Evolutionary conservation across 2,113 vertebrate species (phyloP), one percentile per base, ranked within the genome.

Genomic region (Gymnogyps californianus): DNA sequence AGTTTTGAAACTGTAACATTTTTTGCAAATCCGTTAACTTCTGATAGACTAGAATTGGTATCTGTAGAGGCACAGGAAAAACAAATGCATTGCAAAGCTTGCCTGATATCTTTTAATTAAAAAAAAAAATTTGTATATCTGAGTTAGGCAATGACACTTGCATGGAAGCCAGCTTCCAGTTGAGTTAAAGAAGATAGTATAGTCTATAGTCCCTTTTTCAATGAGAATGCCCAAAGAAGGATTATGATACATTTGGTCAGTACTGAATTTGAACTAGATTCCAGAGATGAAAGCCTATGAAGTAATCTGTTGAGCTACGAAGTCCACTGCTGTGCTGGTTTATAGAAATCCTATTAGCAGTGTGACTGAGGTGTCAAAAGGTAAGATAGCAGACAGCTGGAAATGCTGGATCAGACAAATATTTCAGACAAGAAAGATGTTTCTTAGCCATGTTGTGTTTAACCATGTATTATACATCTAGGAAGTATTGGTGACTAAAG

Each of bases 341-440:
- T 98, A 94, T 31, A 97, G 85, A 98, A 98, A 98, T 97, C 96
- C 97, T 96, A 97, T 98, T 97, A 97, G 89, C 96, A 86, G 87
- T 72, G 72, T 95, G 97, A 96, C 92, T 72, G 94, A 97, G 93
- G 71, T 86, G 84, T 95, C 93, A 85, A 64, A 90, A 98, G 97
- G 97, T 97, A 97, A 97, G 97, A 96, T 92, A 97, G 89, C 77
- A 94, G 93, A 82, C 89, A 97, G 95, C 55, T 94, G 62, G 74
- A 97, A 97, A 96, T 90, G 71, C 95, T 91, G 95, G 95, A 95
- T 97, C 94, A 97, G 81, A 96, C 81, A 91, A 94, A 96, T 93
- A 95, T 95, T 97, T 98, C 79, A 93, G 90, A 97, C 77, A 93
- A 96, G 93, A 97, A 96, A 97, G 81, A 16, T 92, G 78, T 79